Evolutionary conservation across 2,888 invertebrate species (phyloP).

Genomic region (Lucinisca nassula): DNA sequence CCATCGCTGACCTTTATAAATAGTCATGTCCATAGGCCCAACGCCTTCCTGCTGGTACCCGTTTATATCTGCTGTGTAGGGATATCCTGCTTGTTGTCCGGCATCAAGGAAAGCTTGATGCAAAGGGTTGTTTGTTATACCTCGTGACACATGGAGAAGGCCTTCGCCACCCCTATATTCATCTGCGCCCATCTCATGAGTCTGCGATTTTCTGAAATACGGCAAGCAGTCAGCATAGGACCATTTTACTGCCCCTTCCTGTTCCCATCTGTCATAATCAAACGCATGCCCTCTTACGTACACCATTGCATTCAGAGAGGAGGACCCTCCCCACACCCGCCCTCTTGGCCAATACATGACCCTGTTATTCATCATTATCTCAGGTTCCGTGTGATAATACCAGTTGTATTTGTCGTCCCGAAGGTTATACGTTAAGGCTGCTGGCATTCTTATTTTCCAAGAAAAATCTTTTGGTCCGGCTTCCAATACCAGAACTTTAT

Average conservation of each 20-base stretch:
- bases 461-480: constrained; percentile 88
- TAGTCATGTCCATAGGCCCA: constrained; percentile 89
- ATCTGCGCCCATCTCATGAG: constrained; percentile 88
- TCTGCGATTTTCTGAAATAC: constrained; percentile 90
- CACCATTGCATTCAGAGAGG: constrained; percentile 94
- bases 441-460: constrained; percentile 89
- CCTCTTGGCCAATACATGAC: constrained; percentile 89
- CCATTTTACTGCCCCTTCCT: constrained; percentile 94
- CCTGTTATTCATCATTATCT: constrained; percentile 88
- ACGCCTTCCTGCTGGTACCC: constrained; percentile 89
- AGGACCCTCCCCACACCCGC: constrained; percentile 94
- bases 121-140: constrained; percentile 88
- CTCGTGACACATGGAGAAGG: constrained; percentile 88
- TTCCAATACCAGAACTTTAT: constrained; percentile 87
- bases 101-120: constrained; percentile 88
- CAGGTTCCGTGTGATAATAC: constrained; percentile 89
- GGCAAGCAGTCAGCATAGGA: constrained; percentile 91
- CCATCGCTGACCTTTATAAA: constrained; percentile 91
- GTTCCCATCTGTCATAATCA: constrained; percentile 94
- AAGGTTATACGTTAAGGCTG: constrained; percentile 89
- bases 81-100: constrained; percentile 88
- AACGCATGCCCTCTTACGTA: constrained; percentile 93
- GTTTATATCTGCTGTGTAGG: constrained; percentile 89
- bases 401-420: constrained; percentile 88
- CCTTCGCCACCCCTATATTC: constrained; percentile 89